These are phyloP conservation scores for Ctenodactylus gundi DNA, from an alignment of 2,113 vertebrate species.

Conservation along the genomic window DNA sequence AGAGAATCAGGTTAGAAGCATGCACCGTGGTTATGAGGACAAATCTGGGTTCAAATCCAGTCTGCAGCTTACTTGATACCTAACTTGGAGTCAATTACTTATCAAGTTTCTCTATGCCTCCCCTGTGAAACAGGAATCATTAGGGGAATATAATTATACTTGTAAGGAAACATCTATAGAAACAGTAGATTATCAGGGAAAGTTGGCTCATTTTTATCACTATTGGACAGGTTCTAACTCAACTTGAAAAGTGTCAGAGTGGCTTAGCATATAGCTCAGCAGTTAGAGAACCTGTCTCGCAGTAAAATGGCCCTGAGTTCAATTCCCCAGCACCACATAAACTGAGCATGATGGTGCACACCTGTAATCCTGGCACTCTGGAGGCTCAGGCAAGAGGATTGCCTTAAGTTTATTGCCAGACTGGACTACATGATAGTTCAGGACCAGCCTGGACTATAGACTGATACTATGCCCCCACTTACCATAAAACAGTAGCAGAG, in stretches of 20 bases:
- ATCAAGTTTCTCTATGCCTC: not conserved
- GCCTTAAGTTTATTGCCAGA: too few species aligned
- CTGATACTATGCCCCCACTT: too few species aligned
- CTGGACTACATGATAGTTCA: too few species aligned
- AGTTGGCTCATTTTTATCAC: conserved; percentile 62
- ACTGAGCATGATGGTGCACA: too few species aligned
- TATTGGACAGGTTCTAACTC: conserved; percentile 87
- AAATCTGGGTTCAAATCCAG: not conserved
- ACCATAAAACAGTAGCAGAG: too few species aligned
- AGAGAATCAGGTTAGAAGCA: not conserved
- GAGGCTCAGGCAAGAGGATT: too few species aligned
- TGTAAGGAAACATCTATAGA: conserved; percentile 3
- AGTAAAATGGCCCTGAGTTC: too few species aligned
- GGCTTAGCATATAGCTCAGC: too few species aligned
- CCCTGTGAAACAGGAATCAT: not conserved
- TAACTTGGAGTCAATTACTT: not conserved
- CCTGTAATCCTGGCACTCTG: too few species aligned
- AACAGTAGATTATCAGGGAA: not conserved
- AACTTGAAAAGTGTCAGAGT: conserved; percentile 85
- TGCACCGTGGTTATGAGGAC: not conserved
- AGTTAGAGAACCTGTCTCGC: too few species aligned
- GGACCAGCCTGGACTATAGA: too few species aligned
- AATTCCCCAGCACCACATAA: too few species aligned
- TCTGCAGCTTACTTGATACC: not conserved
- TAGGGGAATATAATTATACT: not conserved